Percentiles rank a stretch among this genome's conserved stretches.
These are phyloP conservation scores for Oriolus oriolus DNA, from an alignment of 2,113 vertebrate species.

Conservation along the genomic window DNA sequence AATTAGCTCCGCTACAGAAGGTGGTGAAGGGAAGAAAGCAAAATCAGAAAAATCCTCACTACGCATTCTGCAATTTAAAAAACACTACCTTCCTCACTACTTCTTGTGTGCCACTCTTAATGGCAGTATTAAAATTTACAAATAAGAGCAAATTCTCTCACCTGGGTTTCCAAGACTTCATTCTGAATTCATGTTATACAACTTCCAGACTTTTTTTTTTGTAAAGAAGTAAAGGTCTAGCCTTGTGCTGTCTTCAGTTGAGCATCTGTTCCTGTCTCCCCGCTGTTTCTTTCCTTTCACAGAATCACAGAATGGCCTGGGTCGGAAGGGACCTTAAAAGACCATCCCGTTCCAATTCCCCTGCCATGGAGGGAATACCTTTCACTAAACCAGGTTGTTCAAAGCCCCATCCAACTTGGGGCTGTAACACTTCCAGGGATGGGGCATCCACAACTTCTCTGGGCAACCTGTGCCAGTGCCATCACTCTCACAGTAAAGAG, in stretches of 20 bases:
- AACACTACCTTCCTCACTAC: neutral
- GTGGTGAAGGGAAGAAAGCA: neutral
- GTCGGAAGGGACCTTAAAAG: neutral
- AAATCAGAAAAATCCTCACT: neutral
- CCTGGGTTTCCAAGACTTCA: neutral
- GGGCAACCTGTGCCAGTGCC: neutral
- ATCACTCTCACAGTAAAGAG: neutral
- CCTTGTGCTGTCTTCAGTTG: neutral
- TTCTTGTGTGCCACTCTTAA: neutral
- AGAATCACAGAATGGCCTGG: neutral
- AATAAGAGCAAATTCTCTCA: neutral
- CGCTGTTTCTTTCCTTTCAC: neutral
- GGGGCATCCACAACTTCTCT: neutral
- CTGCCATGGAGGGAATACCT: neutral
- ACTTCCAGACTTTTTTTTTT: neutral
- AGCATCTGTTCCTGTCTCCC: neutral
- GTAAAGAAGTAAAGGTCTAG: neutral
- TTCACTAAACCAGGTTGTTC: neutral
- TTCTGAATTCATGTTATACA: neutral
- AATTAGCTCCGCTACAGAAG: neutral
- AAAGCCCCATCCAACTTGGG: neutral
- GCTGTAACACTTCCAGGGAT: neutral
- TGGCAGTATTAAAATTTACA: neutral
- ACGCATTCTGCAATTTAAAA: neutral
- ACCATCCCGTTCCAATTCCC: neutral